These are phyloP conservation scores for Tachypleus tridentatus DNA, from an alignment of 1,140 invertebrate genomes.

Conservation along the genomic window DNA sequence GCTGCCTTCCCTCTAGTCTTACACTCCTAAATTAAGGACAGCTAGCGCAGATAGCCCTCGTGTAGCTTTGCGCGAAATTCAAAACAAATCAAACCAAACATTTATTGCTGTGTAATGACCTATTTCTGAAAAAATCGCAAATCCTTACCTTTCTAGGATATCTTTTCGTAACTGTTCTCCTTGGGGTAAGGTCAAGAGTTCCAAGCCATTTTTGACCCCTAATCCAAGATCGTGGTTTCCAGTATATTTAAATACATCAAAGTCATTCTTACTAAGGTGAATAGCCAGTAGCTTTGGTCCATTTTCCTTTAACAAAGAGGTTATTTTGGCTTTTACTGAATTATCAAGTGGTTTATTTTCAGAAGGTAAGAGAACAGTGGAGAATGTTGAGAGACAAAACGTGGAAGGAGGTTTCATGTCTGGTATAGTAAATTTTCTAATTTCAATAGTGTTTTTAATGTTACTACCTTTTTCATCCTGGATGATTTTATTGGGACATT, in stretches of 20 bases:
- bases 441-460: not conserved
- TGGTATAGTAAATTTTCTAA: conserved; percentile 21
- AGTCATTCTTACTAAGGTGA: conserved; percentile 70
- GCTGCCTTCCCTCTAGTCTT: too few species aligned
- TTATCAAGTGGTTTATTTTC: conserved; percentile 78
- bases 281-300: conserved; percentile 66
- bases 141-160: conserved; percentile 70
- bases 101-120: too few species aligned
- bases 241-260: conserved; percentile 50
- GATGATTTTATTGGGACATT: too few species aligned
- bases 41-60: too few species aligned
- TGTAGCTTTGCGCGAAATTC: too few species aligned
- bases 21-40: too few species aligned
- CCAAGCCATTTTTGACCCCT: conserved; percentile 58
- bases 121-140: not conserved
- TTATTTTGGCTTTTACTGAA: conserved; percentile 61
- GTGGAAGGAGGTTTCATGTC: conserved; percentile 38
- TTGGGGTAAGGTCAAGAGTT: conserved; percentile 67
- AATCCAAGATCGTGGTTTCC: conserved; percentile 44
- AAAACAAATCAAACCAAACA: too few species aligned
- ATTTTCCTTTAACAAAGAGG: conserved; percentile 55
- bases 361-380: conserved; percentile 41
- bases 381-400: conserved; percentile 60
- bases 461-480: not conserved
- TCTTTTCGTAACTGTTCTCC: conserved; percentile 67